Conservation (phyloP, 2,888 invertebrate genomes). For the Rhamnusium bicolor region DNA sequence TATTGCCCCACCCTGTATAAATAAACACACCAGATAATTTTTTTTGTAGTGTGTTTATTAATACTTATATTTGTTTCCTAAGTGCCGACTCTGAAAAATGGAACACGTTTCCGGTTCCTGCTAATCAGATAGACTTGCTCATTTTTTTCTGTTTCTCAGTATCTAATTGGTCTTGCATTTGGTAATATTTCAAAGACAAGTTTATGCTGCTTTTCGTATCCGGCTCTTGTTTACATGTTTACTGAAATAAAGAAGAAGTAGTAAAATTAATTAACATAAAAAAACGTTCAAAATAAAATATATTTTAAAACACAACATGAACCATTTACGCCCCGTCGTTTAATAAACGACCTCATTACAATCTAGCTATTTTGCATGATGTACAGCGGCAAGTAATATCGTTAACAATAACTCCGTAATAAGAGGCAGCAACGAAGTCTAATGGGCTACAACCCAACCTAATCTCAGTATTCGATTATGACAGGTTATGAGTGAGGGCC, state of each 20-base stretch:
- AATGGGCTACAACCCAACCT: conserved; percentile 26
- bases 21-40: too few relatives aligned
- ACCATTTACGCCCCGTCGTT: background rate
- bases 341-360: conserved; percentile 6
- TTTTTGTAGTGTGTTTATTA: too few relatives aligned
- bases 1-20: too few relatives aligned
- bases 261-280: background rate
- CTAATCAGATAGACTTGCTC: too few relatives aligned
- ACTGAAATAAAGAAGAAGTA: too few relatives aligned
- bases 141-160: too few relatives aligned
- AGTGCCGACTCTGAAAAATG: too few relatives aligned
- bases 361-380: background rate
- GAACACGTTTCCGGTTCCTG: too few relatives aligned
- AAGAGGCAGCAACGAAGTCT: conserved; percentile 27
- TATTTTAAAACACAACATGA: background rate
- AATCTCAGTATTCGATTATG: conserved; percentile 37
- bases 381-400: conserved; percentile 29
- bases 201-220: background rate
- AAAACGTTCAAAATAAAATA: background rate
- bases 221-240: background rate
- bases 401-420: conserved; percentile 37
- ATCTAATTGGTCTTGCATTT: too few relatives aligned
- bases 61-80: too few relatives aligned
- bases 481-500: conserved; percentile 32
- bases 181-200: too few relatives aligned